Conservation (phyloP, 92 coral and sea anemone genomes). For the Porites cylindrica region DNA sequence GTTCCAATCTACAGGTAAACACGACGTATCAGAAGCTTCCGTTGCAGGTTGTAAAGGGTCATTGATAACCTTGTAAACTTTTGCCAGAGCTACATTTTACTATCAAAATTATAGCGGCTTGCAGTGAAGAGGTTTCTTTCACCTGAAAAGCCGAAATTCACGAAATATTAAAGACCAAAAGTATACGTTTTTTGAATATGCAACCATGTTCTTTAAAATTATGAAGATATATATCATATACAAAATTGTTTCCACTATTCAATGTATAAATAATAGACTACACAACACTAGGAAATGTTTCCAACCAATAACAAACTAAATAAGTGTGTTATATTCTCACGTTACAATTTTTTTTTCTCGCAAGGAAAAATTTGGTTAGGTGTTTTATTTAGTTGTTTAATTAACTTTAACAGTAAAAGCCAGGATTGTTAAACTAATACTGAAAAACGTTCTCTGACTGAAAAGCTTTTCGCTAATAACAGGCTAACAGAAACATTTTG, state of each 20-base stretch:
- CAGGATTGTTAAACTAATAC: too few relatives aligned
- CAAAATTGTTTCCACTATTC: not conserved
- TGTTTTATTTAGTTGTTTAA: too few relatives aligned
- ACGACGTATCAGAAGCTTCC: constrained; percentile 16
- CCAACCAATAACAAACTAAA: constrained; percentile 38
- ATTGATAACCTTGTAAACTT: constrained; percentile 33
- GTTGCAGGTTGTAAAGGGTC: constrained; percentile 25
- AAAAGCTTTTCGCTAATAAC: constrained; percentile 42
- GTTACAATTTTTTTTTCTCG: constrained; percentile 52
- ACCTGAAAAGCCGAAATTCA: too few relatives aligned
- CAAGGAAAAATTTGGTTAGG: too few relatives aligned
- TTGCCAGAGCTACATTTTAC: constrained; percentile 3
- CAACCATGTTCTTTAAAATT: too few relatives aligned
- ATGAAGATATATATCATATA: not conserved
- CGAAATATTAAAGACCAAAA: too few relatives aligned
- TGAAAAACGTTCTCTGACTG: constrained; percentile 35
- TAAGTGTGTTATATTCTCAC: constrained; percentile 46
- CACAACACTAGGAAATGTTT: constrained; percentile 48
- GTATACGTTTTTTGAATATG: too few relatives aligned
- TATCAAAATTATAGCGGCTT: not conserved
- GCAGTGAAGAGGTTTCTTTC: too few relatives aligned
- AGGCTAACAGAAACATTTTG: constrained; percentile 39
- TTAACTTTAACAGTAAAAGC: too few relatives aligned
- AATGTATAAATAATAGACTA: constrained; percentile 19
- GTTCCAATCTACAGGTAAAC: constrained; percentile 50